Conservation (phyloP, 2,113 vertebrate genomes). For the Centrocercus urophasianus region DNA sequence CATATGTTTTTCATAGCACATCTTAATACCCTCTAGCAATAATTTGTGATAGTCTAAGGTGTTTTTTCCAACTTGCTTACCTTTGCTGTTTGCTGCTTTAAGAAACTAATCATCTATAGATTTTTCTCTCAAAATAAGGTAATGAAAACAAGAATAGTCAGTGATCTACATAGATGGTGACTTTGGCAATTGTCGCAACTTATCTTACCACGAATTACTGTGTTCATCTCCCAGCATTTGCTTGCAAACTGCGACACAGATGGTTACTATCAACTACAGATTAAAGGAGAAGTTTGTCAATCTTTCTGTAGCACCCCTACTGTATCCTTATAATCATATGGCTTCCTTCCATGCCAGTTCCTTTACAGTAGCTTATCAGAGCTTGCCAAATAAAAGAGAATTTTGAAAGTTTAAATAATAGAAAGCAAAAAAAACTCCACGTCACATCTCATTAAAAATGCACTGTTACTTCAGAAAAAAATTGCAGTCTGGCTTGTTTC, state of each 20-base stretch:
- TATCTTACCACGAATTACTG: rapidly evolving
- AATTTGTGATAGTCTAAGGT: not conserved
- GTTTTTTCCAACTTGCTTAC: not conserved
- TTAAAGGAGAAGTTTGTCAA: not conserved
- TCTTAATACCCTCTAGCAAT: not conserved
- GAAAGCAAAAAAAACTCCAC: not conserved
- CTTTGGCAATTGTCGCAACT: not conserved
- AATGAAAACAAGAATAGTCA: not conserved
- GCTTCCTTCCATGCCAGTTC: not conserved
- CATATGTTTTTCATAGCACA: not conserved
- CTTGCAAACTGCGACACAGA: not conserved
- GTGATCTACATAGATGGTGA: not conserved
- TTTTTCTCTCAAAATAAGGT: not conserved
- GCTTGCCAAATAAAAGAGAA: not conserved
- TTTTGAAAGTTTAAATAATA: not conserved
- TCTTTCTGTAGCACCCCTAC: not conserved
- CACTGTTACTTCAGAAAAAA: not conserved
- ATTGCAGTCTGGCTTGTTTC: not conserved
- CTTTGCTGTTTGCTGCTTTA: not conserved
- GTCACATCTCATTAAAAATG: not conserved
- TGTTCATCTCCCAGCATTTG: not conserved
- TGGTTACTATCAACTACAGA: not conserved
- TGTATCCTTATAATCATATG: not conserved
- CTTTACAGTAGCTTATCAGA: not conserved
- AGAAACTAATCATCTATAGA: not conserved